Evolutionary conservation across 2,888 invertebrate genomes (phyloP), one percentile per base, ranked within the genome.

Genomic region (Nasonovia ribisnigri): DNA sequence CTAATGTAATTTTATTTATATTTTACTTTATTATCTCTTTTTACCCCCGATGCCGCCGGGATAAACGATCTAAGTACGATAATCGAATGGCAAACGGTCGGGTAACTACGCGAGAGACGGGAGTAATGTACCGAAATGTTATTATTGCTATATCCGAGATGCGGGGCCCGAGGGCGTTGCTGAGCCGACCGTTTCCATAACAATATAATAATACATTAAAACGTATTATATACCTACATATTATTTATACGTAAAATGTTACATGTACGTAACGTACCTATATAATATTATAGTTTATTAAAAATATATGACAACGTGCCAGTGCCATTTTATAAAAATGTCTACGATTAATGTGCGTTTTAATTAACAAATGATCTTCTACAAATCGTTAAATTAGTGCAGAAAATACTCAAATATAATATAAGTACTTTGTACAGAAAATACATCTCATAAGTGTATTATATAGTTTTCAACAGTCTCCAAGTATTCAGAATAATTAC

Each of bases 1-100:
- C 90, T 93, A 93, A 93, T 90, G 93, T 93, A 93, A 93, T 93
- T 93, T 93, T 90, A 42, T 89, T 93, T 89, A 84, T 84, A 89
- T 90, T 92, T 87, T 13, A 84, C 84, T 90, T 90, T 60, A 92
- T 87, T 93, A 89, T 90, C 51, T 60, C 24, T 48, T 86, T 86
- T 86, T 26, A 86, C 86, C 43, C 43, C 91, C n/a, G 54, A 42
- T 51, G 57, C 84, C 60, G 60, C 51, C 43, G 48, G 48, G 36
- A 90, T 42, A 48, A 84, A 93, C 84, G 84, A 57, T 90, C 86
- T 90, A 90, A 93, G 93, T 93, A 93, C 93, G 93, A 93, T 90
- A 93, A 93, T 93, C 93, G 93, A 93, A 93, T 90, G 60, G 93
- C 54, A 57, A 93, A 93, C 84, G 89, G 84, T 93, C 84, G 92